phyloP scores from a whole-genome alignment of 2,888 invertebrate genomes.

The Chalcis sispes region DNA sequence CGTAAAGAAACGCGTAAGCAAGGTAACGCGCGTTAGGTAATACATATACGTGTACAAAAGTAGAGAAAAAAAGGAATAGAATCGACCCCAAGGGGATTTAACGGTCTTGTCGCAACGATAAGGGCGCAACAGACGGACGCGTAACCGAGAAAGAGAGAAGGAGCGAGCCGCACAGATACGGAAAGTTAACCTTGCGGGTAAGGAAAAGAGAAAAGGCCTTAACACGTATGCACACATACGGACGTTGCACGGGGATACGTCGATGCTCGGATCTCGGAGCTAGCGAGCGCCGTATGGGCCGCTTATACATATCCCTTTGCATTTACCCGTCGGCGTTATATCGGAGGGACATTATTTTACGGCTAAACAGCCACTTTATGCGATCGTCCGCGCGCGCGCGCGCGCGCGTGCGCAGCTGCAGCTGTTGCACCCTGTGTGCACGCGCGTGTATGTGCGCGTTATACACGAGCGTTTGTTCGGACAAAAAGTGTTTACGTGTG shows the following conservation, averaged over 20 bases:
- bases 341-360: constrained; percentile 47
- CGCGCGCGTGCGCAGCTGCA: no score
- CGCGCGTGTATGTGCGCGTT: no score
- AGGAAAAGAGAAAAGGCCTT: no score
- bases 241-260: not conserved
- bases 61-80: constrained; percentile 6
- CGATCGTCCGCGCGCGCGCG: constrained; percentile 27
- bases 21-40: not conserved
- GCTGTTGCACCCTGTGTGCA: constrained; percentile 46
- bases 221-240: not conserved
- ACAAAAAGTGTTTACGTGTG: not conserved
- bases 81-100: constrained; percentile 45
- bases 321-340: constrained; percentile 30
- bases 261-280: not conserved
- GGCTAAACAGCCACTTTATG: constrained; percentile 47
- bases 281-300: no score
- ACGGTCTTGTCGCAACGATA: constrained; percentile 43
- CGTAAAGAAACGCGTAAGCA: no score
- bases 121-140: constrained; percentile 38
- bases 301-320: constrained; percentile 37
- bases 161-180: constrained; percentile 1
- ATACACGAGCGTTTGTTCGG: not conserved
- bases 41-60: not conserved
- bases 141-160: not conserved
- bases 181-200: not conserved